Evolutionary conservation across 1,140 invertebrate species (phyloP).

Genomic region (Drosophila lacertosa): DNA sequence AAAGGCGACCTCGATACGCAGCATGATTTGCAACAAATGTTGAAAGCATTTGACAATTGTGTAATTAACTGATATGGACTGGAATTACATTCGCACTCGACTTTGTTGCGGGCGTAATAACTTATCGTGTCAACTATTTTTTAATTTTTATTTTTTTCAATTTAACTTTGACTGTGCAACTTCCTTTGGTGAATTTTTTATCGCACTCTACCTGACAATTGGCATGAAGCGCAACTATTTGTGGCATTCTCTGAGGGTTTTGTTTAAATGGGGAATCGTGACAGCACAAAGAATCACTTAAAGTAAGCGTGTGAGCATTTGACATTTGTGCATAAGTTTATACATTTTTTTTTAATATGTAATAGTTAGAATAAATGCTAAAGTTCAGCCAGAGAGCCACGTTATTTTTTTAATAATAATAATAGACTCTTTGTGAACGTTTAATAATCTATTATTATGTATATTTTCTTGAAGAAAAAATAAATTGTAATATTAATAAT

Average conservation of each 20-base stretch:
- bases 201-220: not conserved
- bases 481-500: too few species aligned
- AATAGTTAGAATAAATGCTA: not conserved
- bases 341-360: too few species aligned
- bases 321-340: constrained; percentile 2
- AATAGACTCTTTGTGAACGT: too few species aligned
- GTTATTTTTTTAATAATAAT: not conserved
- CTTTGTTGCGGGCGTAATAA: not conserved
- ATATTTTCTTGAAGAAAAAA: too few species aligned
- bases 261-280: constrained; percentile 7
- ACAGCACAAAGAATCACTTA: constrained; percentile 8
- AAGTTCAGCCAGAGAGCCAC: not conserved
- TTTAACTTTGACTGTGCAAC: not conserved
- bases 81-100: not conserved
- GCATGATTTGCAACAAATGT: constrained; percentile 32
- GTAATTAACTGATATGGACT: constrained; percentile 4
- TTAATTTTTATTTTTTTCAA: not conserved
- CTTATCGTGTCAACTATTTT: not conserved
- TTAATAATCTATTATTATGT: too few species aligned
- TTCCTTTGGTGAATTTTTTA: not conserved
- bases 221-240: not conserved
- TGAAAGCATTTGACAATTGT: constrained; percentile 17
- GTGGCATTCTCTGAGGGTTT: constrained; percentile 5
- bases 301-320: not conserved
- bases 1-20: constrained; percentile 33